Conservation (phyloP, 2,113 vertebrate genomes). For the Anguilla rostrata region DNA sequence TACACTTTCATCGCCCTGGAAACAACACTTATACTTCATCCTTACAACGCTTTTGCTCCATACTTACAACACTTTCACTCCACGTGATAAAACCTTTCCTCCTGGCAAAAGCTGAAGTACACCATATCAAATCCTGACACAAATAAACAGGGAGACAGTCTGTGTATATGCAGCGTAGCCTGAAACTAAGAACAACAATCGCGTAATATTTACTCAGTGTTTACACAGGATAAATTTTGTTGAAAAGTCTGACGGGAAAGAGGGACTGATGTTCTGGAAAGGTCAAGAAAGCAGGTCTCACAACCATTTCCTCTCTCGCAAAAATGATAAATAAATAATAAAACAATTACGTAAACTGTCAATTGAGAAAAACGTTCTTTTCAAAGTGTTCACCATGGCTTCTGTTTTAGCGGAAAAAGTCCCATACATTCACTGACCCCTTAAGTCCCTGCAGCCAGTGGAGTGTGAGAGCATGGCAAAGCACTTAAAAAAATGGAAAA, state of each 20-base stretch:
- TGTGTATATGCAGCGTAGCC: neutral
- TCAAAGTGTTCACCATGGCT: neutral
- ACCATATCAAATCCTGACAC: neutral
- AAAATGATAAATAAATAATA: neutral
- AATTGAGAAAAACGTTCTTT: neutral
- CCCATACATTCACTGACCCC: neutral
- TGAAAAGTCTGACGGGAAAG: neutral
- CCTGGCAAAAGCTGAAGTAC: neutral
- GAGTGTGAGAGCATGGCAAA: neutral
- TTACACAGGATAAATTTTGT: neutral
- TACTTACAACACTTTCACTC: too few relatives aligned
- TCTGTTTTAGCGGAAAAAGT: neutral
- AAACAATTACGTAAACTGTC: neutral
- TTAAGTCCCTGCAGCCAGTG: neutral
- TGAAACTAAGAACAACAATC: neutral
- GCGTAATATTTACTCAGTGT: neutral
- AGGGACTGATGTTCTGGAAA: neutral
- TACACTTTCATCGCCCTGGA: neutral
- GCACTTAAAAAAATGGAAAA: neutral
- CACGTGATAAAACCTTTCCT: too few relatives aligned
- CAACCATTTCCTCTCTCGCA: neutral
- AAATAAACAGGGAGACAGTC: neutral
- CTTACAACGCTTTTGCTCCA: neutral
- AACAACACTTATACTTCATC: too few relatives aligned
- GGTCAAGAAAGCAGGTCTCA: neutral